These are phyloP conservation scores for Aythya baeri DNA, from an alignment of 2,113 vertebrate species.

Conservation along the genomic window DNA sequence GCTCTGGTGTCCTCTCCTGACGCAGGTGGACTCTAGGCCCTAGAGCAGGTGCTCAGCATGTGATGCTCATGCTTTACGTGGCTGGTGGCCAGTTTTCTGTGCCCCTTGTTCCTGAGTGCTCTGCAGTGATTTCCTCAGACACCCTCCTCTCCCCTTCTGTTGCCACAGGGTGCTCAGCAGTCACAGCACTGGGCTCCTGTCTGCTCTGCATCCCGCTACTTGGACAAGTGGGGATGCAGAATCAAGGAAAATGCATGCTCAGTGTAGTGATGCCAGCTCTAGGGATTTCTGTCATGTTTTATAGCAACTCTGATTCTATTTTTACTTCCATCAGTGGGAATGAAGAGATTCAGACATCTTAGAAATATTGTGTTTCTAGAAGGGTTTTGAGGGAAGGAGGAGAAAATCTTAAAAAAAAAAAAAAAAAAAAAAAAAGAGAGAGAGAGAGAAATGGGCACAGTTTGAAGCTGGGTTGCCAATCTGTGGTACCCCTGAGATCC, in stretches of 20 bases:
- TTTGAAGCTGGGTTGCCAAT: background rate
- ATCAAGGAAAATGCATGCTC: background rate
- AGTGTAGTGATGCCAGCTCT: background rate
- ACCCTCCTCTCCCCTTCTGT: background rate
- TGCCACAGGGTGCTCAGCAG: background rate
- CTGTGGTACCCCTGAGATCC: background rate
- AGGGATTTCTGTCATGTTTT: background rate
- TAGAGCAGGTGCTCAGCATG: background rate
- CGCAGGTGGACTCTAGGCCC: rapidly evolving
- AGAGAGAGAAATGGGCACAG: background rate
- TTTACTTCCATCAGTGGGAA: background rate
- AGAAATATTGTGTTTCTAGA: background rate
- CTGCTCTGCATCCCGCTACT: rapidly evolving
- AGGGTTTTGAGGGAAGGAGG: background rate
- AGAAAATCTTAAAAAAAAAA: background rate
- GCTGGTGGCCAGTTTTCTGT: background rate
- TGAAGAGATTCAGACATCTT: background rate
- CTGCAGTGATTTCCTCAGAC: background rate
- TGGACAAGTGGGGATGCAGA: background rate
- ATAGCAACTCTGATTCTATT: background rate
- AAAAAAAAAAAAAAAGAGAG: too few relatives aligned
- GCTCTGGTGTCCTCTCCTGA: background rate
- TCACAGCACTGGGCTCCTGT: background rate
- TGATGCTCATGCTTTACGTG: background rate
- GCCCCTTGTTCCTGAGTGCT: background rate